A percentile compares a stretch with the other conserved stretches of the same genome.
These are phyloP conservation scores for Platichthys stellatus DNA, from an alignment of 2,113 vertebrate genomes.

Conservation along the genomic window DNA sequence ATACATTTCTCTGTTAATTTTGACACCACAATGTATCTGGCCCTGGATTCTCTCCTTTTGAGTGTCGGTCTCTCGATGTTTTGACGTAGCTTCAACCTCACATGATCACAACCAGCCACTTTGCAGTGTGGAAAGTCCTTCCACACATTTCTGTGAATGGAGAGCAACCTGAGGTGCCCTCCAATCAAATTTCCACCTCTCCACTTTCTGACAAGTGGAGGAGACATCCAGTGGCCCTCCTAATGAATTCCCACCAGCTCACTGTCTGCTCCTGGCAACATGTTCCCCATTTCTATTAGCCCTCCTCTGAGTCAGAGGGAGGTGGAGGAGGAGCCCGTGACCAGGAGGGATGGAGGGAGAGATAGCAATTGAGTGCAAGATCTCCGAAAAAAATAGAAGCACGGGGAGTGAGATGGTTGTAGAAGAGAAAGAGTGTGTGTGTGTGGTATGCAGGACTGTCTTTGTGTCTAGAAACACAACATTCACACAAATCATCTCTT, in stretches of 20 bases:
- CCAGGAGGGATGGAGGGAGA: conserved; percentile 18
- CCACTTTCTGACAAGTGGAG: conserved; percentile 67
- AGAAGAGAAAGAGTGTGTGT: not conserved
- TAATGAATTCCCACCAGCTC: conserved; percentile 72
- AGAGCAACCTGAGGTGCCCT: conserved; percentile 47
- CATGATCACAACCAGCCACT: conserved; percentile 21
- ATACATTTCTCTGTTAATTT: too few relatives aligned
- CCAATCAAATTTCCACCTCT: conserved; percentile 51
- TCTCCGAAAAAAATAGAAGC: not conserved
- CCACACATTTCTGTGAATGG: conserved; percentile 37
- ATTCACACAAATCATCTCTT: conserved; percentile 7
- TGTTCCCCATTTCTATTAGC: conserved; percentile 65
- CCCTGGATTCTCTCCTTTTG: not conserved
- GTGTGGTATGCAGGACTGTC: not conserved
- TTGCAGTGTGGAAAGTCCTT: conserved; percentile 20
- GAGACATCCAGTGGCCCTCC: conserved; percentile 63
- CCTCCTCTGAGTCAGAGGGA: conserved; percentile 47
- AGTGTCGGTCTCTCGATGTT: not conserved
- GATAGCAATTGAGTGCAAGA: conserved; percentile 17
- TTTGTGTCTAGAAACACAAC: conserved; percentile 11
- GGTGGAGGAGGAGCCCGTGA: conserved; percentile 27
- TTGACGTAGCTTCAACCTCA: not conserved
- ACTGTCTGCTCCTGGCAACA: conserved; percentile 65
- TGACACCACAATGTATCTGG: too few relatives aligned
- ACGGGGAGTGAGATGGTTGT: not conserved